phyloP scores from a whole-genome alignment of 2,888 invertebrate species.

The Drosophila atroscutellata region DNA sequence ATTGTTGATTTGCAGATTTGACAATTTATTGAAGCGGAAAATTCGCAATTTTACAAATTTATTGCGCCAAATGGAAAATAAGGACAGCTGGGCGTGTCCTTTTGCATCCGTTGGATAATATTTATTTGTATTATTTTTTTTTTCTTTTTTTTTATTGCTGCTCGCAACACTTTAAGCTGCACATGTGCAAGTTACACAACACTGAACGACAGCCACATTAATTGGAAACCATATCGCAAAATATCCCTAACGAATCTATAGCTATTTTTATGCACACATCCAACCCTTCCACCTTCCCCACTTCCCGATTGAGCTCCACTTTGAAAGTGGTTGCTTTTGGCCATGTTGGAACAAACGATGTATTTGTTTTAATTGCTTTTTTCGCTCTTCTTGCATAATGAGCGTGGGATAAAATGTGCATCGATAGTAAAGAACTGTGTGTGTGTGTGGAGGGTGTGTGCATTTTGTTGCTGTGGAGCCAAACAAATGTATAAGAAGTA shows the following conservation, averaged over 20 bases:
- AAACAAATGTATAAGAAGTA: background rate
- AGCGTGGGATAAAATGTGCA: constrained; percentile 65
- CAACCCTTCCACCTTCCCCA: background rate
- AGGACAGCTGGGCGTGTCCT: constrained; percentile 14
- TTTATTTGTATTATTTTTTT: constrained; percentile 21
- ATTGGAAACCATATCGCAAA: constrained; percentile 60
- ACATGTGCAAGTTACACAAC: constrained; percentile 42
- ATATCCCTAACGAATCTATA: constrained; percentile 25
- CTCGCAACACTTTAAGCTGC: constrained; percentile 41
- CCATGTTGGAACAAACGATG: constrained; percentile 31
- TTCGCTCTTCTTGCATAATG: constrained; percentile 74
- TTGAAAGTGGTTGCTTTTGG: constrained; percentile 56
- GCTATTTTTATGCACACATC: constrained; percentile 1
- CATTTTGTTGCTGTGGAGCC: background rate
- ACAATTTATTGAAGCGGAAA: constrained; percentile 70
- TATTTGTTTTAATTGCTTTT: constrained; percentile 76
- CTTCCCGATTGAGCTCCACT: constrained; percentile 15
- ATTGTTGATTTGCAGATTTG: constrained; percentile 72
- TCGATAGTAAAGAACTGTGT: background rate
- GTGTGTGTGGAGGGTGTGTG: no score
- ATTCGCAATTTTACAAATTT: constrained; percentile 72
- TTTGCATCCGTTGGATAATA: constrained; percentile 26
- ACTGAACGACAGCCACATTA: constrained; percentile 57
- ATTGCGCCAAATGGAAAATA: constrained; percentile 38
- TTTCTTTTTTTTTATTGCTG: constrained; percentile 2